Conservation (phyloP, 1,140 invertebrate genomes). For the Eupeodes corollae region DNA sequence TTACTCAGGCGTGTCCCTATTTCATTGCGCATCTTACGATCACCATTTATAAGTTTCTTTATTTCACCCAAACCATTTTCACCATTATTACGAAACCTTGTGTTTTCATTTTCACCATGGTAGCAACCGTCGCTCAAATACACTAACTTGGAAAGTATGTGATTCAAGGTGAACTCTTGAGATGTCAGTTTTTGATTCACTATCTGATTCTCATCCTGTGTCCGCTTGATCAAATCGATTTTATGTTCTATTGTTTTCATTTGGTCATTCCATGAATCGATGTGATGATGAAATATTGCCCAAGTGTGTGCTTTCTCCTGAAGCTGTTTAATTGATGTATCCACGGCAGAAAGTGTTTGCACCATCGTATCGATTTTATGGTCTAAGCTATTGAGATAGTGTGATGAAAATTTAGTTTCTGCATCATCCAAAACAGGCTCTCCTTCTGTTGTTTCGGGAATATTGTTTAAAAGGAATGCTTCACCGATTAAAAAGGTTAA, state of each 20-base stretch:
- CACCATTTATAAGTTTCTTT: not conserved
- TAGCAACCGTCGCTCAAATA: constrained; percentile 8
- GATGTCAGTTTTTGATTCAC: constrained; percentile 9
- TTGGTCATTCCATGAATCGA: constrained; percentile 14
- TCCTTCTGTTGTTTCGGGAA: no score
- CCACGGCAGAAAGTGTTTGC: constrained; percentile 9
- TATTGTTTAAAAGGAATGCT: no score
- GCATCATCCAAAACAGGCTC: no score
- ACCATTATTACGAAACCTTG: not conserved
- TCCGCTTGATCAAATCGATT: constrained; percentile 13
- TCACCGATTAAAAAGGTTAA: no score
- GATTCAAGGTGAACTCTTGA: constrained; percentile 20
- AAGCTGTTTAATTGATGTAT: constrained; percentile 33
- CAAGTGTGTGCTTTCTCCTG: constrained; percentile 12
- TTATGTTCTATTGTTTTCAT: constrained; percentile 13
- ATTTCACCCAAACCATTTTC: not conserved
- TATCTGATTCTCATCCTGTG: constrained; percentile 13
- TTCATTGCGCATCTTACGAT: constrained; percentile 4
- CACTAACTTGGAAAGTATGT: constrained; percentile 19
- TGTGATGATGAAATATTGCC: constrained; percentile 14
- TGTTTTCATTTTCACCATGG: not conserved
- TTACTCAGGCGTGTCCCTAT: constrained; percentile 4
- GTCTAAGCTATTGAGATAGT: no score
- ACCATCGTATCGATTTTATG: no score
- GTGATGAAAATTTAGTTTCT: no score